These are phyloP conservation scores for Anoplolepis gracilipes DNA, from an alignment of 1,140 invertebrate species.

Conservation along the genomic window DNA sequence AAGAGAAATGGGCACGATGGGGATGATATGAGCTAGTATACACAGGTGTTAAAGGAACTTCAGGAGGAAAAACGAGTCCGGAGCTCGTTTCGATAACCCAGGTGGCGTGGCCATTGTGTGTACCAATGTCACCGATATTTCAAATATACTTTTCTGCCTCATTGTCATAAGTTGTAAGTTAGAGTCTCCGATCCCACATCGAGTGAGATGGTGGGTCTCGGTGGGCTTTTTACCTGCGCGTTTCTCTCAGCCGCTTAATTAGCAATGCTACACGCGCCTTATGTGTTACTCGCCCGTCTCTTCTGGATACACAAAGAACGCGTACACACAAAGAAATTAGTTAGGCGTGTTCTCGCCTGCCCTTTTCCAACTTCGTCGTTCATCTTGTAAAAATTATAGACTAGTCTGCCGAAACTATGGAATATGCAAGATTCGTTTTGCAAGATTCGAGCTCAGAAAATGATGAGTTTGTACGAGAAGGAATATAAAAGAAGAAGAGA, in stretches of 20 bases:
- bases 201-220: neutral
- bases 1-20: neutral
- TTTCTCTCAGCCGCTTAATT: conserved; percentile 61
- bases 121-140: conserved; percentile 74
- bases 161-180: conserved; percentile 73
- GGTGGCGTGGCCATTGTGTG: conserved; percentile 67
- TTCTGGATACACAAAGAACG: neutral
- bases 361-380: neutral
- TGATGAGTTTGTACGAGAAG: neutral
- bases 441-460: conserved; percentile 4
- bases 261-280: neutral
- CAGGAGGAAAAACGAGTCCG: conserved; percentile 40
- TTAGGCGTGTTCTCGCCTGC: neutral
- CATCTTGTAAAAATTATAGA: neutral
- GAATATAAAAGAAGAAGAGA: conserved; percentile 39
- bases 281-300: neutral
- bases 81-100: conserved; percentile 65
- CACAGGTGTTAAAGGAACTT: conserved; percentile 58
- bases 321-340: neutral
- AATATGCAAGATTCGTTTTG: neutral
- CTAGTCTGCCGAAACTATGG: neutral
- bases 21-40: conserved; percentile 24
- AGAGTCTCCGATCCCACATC: conserved; percentile 61
- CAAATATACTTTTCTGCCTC: conserved; percentile 72
- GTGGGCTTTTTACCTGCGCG: conserved; percentile 63